phyloP scores from a whole-genome alignment of 2,797 vertebrate species.

The Acanthiza pusilla region DNA sequence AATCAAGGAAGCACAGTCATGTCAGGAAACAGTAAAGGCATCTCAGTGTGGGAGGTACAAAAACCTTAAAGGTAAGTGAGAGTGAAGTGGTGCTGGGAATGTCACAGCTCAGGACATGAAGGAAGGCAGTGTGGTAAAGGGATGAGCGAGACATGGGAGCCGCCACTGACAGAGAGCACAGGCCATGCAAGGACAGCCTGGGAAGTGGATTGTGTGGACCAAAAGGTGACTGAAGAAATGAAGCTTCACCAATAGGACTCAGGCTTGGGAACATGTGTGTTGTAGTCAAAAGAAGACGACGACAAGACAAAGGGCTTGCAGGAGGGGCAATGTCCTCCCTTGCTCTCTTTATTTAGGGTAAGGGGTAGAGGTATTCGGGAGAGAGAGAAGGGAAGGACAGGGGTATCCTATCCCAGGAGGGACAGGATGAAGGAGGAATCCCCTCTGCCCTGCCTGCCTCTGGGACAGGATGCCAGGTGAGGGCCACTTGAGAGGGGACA shows the following conservation, averaged over 20 bases:
- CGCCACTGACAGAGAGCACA: accelerated
- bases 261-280: neutral
- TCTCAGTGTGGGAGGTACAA: neutral
- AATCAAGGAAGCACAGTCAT: neutral
- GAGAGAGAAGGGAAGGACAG: too few species aligned
- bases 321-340: too few species aligned
- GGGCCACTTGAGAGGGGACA: too few species aligned
- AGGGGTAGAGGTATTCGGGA: too few species aligned
- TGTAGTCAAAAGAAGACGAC: too few species aligned
- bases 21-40: neutral
- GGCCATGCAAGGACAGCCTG: neutral
- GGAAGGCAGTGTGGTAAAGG: neutral
- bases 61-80: neutral
- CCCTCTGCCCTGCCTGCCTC: too few species aligned
- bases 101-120: neutral
- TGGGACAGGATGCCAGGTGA: too few species aligned
- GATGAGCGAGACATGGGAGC: neutral
- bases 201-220: neutral
- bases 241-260: neutral
- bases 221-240: neutral
- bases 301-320: too few species aligned
- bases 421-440: too few species aligned
- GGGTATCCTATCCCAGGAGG: too few species aligned
- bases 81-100: neutral
- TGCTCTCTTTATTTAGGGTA: too few species aligned